Evolutionary conservation across 2,797 vertebrate species (phyloP).

Genomic region (Odontamblyopus rebecca): DNA sequence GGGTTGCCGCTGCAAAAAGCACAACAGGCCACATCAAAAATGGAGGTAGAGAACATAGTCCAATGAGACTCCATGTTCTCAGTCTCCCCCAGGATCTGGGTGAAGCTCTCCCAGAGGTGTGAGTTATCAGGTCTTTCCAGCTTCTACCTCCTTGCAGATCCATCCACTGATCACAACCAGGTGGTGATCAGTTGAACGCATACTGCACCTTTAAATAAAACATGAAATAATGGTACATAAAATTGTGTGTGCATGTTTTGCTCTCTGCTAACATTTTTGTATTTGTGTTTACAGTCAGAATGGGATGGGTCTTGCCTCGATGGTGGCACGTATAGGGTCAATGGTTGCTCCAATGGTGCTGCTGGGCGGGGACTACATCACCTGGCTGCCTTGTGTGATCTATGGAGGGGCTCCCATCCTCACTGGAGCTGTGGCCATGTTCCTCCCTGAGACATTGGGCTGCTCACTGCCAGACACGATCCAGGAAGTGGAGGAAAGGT

Average conservation of each 20-base stretch:
- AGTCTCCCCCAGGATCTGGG: no score
- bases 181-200: no score
- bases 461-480: slow-evolving; percentile 82
- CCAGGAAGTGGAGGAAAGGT: slow-evolving; percentile 84
- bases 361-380: slow-evolving; percentile 65
- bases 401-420: slow-evolving; percentile 81
- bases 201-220: neutral
- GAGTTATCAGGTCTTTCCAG: no score
- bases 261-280: neutral
- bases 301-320: slow-evolving; percentile 83
- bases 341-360: slow-evolving; percentile 84
- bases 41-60: no score
- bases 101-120: no score
- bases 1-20: no score
- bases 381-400: slow-evolving; percentile 77
- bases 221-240: neutral
- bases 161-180: no score
- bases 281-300: slow-evolving; percentile 77
- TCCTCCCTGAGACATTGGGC: slow-evolving; percentile 83
- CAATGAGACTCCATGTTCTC: no score
- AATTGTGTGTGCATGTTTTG: neutral
- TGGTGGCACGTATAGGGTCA: slow-evolving; percentile 80
- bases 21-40: no score
- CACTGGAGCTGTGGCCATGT: slow-evolving; percentile 75
- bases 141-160: no score